A percentile compares a stretch with the other conserved stretches of the same genome.
These are phyloP conservation scores for Falcaria lacertinaria DNA, from an alignment of 2,888 invertebrate genomes.

Conservation along the genomic window DNA sequence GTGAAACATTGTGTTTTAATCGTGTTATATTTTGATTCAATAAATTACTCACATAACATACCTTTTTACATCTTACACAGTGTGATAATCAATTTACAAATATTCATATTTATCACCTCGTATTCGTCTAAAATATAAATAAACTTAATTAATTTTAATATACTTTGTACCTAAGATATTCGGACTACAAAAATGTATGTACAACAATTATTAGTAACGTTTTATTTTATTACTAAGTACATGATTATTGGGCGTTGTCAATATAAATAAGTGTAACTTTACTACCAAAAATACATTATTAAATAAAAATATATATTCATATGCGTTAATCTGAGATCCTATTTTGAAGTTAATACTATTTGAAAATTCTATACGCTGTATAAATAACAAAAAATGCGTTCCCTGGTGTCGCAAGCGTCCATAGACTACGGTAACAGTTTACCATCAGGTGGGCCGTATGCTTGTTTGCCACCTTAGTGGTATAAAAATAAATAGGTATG, in stretches of 20 bases:
- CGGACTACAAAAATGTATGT: slow-evolving; percentile 36
- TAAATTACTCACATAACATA: slow-evolving; percentile 76
- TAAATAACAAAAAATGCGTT: too few relatives aligned
- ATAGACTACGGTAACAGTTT: too few relatives aligned
- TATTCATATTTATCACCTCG: slow-evolving; percentile 46
- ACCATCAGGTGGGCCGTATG: too few relatives aligned
- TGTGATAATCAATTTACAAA: slow-evolving; percentile 70
- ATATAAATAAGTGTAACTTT: not conserved
- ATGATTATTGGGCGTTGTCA: not conserved
- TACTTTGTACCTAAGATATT: slow-evolving; percentile 70
- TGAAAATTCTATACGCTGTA: too few relatives aligned
- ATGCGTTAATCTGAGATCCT: not conserved
- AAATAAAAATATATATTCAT: too few relatives aligned
- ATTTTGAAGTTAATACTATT: slow-evolving; percentile 1
- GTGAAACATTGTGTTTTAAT: slow-evolving; percentile 43
- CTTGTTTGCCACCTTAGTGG: too few relatives aligned
- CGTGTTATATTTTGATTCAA: slow-evolving; percentile 77
- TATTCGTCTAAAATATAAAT: slow-evolving; percentile 46
- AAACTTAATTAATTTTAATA: slow-evolving; percentile 59
- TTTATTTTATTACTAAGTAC: not conserved
- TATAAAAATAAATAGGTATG: not conserved
- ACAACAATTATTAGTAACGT: slow-evolving; percentile 1
- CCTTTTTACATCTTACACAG: slow-evolving; percentile 69
- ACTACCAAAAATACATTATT: not conserved
- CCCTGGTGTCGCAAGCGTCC: too few relatives aligned